These are phyloP conservation scores for Musca domestica DNA, from an alignment of 1,140 invertebrate genomes.

Conservation along the genomic window DNA sequence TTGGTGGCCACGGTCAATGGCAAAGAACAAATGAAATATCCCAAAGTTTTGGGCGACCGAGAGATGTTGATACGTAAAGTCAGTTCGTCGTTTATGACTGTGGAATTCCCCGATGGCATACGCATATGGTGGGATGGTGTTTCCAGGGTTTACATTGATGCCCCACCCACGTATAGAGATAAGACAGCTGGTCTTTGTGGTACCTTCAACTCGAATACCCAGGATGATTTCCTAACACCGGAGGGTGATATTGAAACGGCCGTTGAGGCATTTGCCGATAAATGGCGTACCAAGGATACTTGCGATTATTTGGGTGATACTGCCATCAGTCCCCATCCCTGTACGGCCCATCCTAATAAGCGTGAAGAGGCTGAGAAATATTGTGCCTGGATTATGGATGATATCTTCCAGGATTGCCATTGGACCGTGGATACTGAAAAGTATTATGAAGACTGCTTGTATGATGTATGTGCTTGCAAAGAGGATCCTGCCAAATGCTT, in stretches of 20 bases:
- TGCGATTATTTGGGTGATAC: constrained; percentile 63
- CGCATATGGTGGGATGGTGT: constrained; percentile 82
- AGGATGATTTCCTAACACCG: constrained; percentile 84
- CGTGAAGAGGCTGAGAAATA: constrained; percentile 66
- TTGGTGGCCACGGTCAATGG: constrained; percentile 68
- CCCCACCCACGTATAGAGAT: constrained; percentile 68
- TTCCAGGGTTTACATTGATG: constrained; percentile 77
- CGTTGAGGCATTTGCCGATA: constrained; percentile 76
- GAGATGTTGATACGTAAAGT: constrained; percentile 65
- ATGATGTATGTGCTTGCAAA: constrained; percentile 83
- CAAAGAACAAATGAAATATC: constrained; percentile 66
- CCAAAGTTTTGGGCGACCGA: constrained; percentile 60
- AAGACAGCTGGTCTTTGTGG: constrained; percentile 80
- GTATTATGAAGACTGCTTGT: constrained; percentile 79
- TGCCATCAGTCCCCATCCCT: constrained; percentile 64
- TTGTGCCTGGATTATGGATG: constrained; percentile 67
- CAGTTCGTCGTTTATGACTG: constrained; percentile 72
- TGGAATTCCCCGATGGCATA: constrained; percentile 72
- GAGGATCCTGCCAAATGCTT: constrained; percentile 66
- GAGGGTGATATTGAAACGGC: constrained; percentile 79
- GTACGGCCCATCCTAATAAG: constrained; percentile 68
- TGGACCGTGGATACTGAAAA: constrained; percentile 73
- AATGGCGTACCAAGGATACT: constrained; percentile 79
- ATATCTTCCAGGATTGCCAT: constrained; percentile 78
- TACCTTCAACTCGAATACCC: constrained; percentile 82